A percentile compares a stretch with the other conserved stretches of the same genome.
phyloP scores from a whole-genome alignment of 2,797 vertebrate genomes.

The Yasuhikotakia modesta region DNA sequence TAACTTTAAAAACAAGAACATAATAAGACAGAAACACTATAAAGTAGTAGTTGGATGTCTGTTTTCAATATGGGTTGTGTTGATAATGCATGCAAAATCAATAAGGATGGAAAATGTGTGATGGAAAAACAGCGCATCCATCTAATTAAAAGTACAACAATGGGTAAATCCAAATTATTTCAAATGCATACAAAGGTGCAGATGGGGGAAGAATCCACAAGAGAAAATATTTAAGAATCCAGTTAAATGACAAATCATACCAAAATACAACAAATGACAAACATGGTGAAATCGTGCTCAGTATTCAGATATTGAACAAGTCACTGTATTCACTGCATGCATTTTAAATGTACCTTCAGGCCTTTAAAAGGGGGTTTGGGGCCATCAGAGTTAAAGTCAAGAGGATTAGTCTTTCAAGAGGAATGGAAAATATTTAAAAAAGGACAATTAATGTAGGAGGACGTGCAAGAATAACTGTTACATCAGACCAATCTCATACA shows the following conservation, averaged over 20 bases:
- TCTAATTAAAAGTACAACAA: neutral
- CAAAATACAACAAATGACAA: neutral
- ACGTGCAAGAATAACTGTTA: conserved; percentile 21
- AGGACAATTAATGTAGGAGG: conserved; percentile 79
- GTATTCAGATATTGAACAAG: neutral
- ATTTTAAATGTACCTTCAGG: conserved; percentile 89
- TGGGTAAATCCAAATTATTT: neutral
- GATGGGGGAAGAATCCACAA: neutral
- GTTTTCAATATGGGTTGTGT: neutral
- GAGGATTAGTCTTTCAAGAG: conserved; percentile 90
- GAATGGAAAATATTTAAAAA: conserved; percentile 84
- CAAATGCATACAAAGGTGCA: neutral
- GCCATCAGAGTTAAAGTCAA: conserved; percentile 91
- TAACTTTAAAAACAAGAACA: neutral
- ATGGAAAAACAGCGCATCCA: neutral
- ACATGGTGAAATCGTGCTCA: neutral
- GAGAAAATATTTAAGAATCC: neutral
- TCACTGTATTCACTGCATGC: conserved; percentile 55
- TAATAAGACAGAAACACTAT: neutral
- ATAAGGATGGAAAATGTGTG: neutral
- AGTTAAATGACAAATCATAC: neutral
- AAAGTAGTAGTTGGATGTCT: neutral
- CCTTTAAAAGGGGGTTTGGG: conserved; percentile 96
- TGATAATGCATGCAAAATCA: neutral
- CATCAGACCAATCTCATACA: conserved; percentile 31